Percentiles rank a stretch among this genome's conserved stretches.
Evolutionary conservation across 2,888 invertebrate species (phyloP).

Genomic region (Leptodirus hochenwartii): DNA sequence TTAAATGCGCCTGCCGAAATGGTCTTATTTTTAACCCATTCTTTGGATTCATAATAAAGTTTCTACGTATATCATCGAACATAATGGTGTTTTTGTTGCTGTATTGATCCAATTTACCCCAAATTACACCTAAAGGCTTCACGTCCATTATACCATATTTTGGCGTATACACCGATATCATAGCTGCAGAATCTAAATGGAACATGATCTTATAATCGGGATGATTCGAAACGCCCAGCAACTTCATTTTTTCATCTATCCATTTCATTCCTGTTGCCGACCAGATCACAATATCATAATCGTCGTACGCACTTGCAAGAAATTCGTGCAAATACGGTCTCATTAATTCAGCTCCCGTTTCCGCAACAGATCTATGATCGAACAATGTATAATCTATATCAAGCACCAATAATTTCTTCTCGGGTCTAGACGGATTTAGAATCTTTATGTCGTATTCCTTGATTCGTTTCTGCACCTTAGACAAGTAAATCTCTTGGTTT

Average conservation of each 20-base stretch:
- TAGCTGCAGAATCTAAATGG: conserved; percentile 78
- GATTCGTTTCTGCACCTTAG: conserved; percentile 69
- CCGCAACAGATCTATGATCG: conserved; percentile 86
- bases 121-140: conserved; percentile 90
- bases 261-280: conserved; percentile 97
- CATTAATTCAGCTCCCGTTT: conserved; percentile 75
- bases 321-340: conserved; percentile 91
- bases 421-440: conserved; percentile 62
- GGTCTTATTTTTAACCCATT: conserved; percentile 81
- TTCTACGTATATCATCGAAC: conserved; percentile 91
- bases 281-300: conserved; percentile 97
- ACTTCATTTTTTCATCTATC: conserved; percentile 94
- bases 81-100: conserved; percentile 86
- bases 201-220: conserved; percentile 81
- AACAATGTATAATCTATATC: conserved; percentile 96
- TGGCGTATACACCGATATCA: conserved; percentile 85
- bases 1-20: conserved; percentile 79
- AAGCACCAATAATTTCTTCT: conserved; percentile 78
- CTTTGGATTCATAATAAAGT: conserved; percentile 95
- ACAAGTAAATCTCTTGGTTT: conserved; percentile 48
- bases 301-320: conserved; percentile 63
- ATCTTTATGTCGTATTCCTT: conserved; percentile 67
- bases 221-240: conserved; percentile 71
- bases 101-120: conserved; percentile 88
- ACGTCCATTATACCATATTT: conserved; percentile 87